Conservation (phyloP, 2,888 invertebrate genomes). For the Pediacus dermestoides region DNA sequence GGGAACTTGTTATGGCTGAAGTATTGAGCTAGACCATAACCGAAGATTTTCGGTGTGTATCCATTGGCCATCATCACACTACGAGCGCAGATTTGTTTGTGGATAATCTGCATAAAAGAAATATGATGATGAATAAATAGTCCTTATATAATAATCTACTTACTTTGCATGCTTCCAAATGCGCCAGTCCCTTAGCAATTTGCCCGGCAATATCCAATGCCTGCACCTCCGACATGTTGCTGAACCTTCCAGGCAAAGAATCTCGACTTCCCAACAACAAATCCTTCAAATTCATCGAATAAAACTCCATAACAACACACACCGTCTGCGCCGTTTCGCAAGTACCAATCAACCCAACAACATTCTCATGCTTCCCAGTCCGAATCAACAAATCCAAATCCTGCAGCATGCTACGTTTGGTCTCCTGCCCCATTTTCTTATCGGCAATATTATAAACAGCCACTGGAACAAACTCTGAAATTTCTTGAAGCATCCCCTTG, state of each 20-base stretch:
- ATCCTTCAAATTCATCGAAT: slow-evolving; percentile 66
- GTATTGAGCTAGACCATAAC: slow-evolving; percentile 71
- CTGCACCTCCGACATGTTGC: slow-evolving; percentile 59
- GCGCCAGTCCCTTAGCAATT: slow-evolving; percentile 69
- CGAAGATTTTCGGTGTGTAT: slow-evolving; percentile 67
- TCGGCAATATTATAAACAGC: slow-evolving; percentile 66
- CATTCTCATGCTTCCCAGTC: slow-evolving; percentile 66
- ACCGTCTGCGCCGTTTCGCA: slow-evolving; percentile 74
- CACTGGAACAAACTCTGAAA: slow-evolving; percentile 54
- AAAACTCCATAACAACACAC: slow-evolving; percentile 70
- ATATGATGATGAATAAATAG: no score
- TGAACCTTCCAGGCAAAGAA: slow-evolving; percentile 52
- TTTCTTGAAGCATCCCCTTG: slow-evolving; percentile 64
- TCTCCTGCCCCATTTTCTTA: slow-evolving; percentile 48
- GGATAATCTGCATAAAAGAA: slow-evolving; percentile 57
- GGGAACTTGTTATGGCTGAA: slow-evolving; percentile 61
- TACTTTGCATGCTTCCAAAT: slow-evolving; percentile 61
- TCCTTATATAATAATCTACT: slow-evolving; percentile 8
- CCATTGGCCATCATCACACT: slow-evolving; percentile 66
- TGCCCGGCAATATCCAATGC: slow-evolving; percentile 64
- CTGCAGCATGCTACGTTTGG: slow-evolving; percentile 53
- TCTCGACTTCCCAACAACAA: slow-evolving; percentile 61
- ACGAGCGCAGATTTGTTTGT: slow-evolving; percentile 69
- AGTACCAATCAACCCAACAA: slow-evolving; percentile 72
- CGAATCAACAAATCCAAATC: slow-evolving; percentile 71